Base-by-base conservation (phyloP, 2,113 vertebrate genomes). In the Heterotilapia buettikoferi region DNA sequence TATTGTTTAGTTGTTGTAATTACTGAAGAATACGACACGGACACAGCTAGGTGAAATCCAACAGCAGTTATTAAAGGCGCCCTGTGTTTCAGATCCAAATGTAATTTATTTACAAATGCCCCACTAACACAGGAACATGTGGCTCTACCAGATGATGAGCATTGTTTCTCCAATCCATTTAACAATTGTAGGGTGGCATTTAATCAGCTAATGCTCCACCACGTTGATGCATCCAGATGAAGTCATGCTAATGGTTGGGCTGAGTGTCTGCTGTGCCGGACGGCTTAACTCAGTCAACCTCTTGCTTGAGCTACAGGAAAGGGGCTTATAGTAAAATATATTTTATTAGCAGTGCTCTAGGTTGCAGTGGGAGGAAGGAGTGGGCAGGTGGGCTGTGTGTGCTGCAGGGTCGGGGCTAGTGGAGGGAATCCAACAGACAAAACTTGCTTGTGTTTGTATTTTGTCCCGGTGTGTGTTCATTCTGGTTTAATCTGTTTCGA, bases 171-270 rank as follows among this genome's bases (percentile, higher is more conserved):
- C 53, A 33, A 45, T 63, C 61, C 26, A 52, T 86, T 86, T 52
- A 90, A 83, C 86, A 76, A 12, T 43, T 33, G 40, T 52, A 81
- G 81, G 84, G 86, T 84, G 40, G 63, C 38, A 78, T 59, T 94
- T 94, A 95, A 96, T 96, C 92, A 95, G 93, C 93, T 96, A 95
- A 96, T 95, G 95, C 90, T 54, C 80, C 59, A 18, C 82, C 57
- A 71, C 56, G 86, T 86, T 26, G 87, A 84, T 84, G 85, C 57
- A 21, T 82, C 86, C 86, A 84, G 90, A 94, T 93, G 92, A 92
- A 94, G 90, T 88, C 87, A 68, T 53, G 87, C 80, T 89, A 89
- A 89, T 80, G 84, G 88, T 82, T 45, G 81, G 91, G 83, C 89
- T 63, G 93, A 95, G 86, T 81, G 86, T 86, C 84, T 47, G 83